Evolutionary conservation across 1,140 invertebrate species (phyloP).

Genomic region (Sarcophaga peregrina): DNA sequence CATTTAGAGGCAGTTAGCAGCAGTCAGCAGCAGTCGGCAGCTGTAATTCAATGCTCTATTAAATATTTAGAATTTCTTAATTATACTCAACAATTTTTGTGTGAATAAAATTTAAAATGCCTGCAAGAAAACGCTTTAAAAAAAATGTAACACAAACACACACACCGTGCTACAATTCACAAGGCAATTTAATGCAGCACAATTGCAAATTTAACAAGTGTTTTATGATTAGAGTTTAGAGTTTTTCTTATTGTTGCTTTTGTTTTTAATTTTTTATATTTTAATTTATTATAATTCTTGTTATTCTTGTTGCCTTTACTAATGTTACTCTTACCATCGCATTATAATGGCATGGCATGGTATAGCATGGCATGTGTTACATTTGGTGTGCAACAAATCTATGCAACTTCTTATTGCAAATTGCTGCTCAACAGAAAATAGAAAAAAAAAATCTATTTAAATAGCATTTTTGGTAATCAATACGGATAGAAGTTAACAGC

Average conservation of each 20-base stretch:
- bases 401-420: not conserved
- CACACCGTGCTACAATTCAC: too few species aligned
- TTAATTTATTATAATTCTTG: conserved; percentile 10
- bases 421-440: not conserved
- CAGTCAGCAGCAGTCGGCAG: not conserved
- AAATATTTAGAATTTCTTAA: conserved; percentile 22
- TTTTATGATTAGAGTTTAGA: too few species aligned
- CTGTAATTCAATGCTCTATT: conserved; percentile 2
- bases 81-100: not conserved
- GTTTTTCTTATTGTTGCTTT: too few species aligned
- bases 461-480: not conserved
- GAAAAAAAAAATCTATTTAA: not conserved
- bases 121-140: not conserved
- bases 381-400: not conserved
- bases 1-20: too few species aligned
- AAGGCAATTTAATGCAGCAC: not conserved
- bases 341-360: not conserved
- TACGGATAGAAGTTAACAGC: conserved; percentile 20
- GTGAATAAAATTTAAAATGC: too few species aligned
- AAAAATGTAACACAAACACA: not conserved
- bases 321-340: too few species aligned
- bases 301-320: too few species aligned
- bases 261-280: not conserved
- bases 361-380: not conserved
- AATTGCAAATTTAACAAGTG: conserved; percentile 16